Base-by-base conservation (phyloP, 2,113 vertebrate genomes). In the Sprattus sprattus region DNA sequence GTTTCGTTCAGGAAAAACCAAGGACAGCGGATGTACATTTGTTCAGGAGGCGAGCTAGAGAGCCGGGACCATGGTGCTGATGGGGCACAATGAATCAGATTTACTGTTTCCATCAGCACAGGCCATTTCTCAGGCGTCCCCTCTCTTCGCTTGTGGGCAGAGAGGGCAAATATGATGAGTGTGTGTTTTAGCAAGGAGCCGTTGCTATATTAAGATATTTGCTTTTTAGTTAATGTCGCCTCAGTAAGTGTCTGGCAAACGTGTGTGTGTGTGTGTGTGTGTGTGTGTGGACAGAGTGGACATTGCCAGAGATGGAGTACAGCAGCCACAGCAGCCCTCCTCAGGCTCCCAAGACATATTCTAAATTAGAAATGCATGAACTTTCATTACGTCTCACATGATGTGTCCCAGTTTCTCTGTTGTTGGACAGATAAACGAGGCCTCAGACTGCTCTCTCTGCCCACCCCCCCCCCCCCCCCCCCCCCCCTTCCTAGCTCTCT, bases 401-500 rank as follows among this genome's bases (percentile, higher is more conserved):
- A 49, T 52, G 91, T 89, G 92, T 84, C 91, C 92, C 84, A 92
- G 83, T 91, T 92, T 93, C 86, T 28, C 82, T 88, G 84, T 91
- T 91, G 85, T 67, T 28, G 64, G 22, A 67, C n/a, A 67, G 64
- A 28, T 28, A 28, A 67, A 6, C n/a, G 13, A 11, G n/a, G 22
- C 25, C 64, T 67, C 64, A 10, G 64, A 8, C 54, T 60, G 54
- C 20, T 22, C 18, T 22, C 20, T 0, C 18, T 6, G 4, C 6
- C 20, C 9, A n/a, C 13, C n/a, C 64, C 60, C 9, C 8, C 60
- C 52, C 52, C 52, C 52, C 52, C 18, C n/a, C 64, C 60, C 9
- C 8, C 60, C 52, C 52, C 52, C 52, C 52, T n/a, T n/a, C n/a
- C n/a, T n/a, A n/a, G n/a, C 18, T 13, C 47, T 39, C 39, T 39